Conservation (phyloP, 2,888 invertebrate genomes). For the Tolmerus cingulatus region DNA sequence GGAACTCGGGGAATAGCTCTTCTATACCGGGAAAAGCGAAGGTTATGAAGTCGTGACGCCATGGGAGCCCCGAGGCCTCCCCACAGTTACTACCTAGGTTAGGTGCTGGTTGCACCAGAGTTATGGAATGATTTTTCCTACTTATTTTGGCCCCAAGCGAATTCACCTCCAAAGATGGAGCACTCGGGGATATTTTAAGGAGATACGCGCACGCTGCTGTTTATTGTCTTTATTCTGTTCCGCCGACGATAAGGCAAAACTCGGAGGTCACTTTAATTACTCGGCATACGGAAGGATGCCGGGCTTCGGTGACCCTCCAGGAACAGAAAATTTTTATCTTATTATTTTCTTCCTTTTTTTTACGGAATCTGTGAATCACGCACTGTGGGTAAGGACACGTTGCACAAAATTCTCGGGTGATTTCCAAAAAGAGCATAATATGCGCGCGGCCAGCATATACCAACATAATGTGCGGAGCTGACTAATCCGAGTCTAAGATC, state of each 20-base stretch:
- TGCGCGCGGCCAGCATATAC: not conserved
- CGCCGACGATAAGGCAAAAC: constrained; percentile 29
- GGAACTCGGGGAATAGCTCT: not conserved
- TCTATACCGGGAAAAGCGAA: not conserved
- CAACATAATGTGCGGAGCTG: not conserved
- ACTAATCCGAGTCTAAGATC: constrained; percentile 9
- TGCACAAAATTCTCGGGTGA: not conserved
- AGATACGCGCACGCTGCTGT: not conserved
- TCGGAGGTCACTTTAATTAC: constrained; percentile 43
- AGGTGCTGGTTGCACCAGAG: not conserved
- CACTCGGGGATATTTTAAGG: not conserved
- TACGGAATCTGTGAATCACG: constrained; percentile 6
- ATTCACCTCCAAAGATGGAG: constrained; percentile 2
- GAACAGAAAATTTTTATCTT: not conserved
- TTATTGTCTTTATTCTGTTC: constrained; percentile 30
- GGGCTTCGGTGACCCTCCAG: not conserved
- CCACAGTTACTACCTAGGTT: not conserved
- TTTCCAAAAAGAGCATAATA: not conserved
- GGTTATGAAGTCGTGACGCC: constrained; percentile 52
- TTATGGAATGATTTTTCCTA: constrained; percentile 4
- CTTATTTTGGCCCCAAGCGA: not conserved
- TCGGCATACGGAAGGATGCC: constrained; percentile 21
- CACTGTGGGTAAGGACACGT: constrained; percentile 3
- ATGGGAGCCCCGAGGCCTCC: constrained; percentile 51
- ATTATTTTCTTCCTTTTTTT: not conserved